Evolutionary conservation across 2,113 vertebrate species (phyloP), one percentile per base, ranked within the genome.

Genomic region (Myotis brandtii): DNA sequence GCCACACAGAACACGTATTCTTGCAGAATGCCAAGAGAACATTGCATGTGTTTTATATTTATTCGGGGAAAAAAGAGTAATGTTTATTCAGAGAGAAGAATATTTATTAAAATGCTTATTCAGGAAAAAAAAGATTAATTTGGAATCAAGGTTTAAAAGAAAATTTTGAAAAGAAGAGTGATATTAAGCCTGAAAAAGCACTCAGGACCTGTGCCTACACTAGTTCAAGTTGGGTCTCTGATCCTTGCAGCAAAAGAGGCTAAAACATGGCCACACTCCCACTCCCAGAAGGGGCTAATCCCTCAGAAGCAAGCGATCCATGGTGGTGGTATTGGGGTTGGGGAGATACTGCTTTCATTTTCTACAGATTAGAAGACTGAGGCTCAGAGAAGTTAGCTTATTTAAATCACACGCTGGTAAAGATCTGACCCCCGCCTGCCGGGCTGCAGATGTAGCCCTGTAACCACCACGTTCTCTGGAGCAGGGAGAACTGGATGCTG

Each of bases 81-180:
- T 91, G 43, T 17, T 96, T 50, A 94, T 92, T 96, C 62, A 70
- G 56, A 70, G 16, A 30, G n/a, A 73, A 82, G 56, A 88, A 69
- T 50, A 56, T 37, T 75, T 86, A 91, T 91, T 87, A 95, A 94
- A 94, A 94, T 54, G 46, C 82, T 91, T 95, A 89, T 77, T 85
- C 20, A 21, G 77, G 20, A 86, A 72, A 80, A 75, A 73, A 72
- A 59, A 92, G 72, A 83, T 86, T 89, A 69, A 84, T 94, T 75
- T 91, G 40, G 69, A 86, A 92, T 70, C 40, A 76, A 95, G 48
- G 69, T 80, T 95, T 89, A 88, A 90, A 94, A 89, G 62, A 77
- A 84, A 43, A 91, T 77, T 54, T 81, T 40, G 48, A 43, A 70
- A 85, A 73, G 56, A 34, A 85, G 50, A 77, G 30, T 59, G 43